These are phyloP conservation scores for Epirrita christyi DNA, from an alignment of 2,888 invertebrate genomes.

Conservation along the genomic window DNA sequence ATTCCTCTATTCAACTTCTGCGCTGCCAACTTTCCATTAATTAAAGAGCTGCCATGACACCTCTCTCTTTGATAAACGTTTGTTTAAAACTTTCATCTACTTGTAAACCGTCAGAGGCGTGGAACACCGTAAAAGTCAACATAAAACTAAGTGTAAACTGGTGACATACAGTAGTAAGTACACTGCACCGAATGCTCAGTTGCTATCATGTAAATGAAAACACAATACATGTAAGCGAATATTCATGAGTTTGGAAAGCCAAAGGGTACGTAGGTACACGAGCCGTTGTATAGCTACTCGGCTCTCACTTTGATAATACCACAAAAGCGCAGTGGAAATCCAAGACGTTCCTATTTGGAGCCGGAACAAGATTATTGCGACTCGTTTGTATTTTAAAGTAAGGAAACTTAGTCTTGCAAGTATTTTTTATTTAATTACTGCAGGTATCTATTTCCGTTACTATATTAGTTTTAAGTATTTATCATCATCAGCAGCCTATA, in stretches of 20 bases:
- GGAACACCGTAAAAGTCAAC: constrained; percentile 49
- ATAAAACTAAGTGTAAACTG: constrained; percentile 41
- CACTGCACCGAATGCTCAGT: constrained; percentile 51
- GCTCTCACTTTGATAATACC: constrained; percentile 36
- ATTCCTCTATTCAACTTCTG: not conserved
- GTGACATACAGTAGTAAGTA: constrained; percentile 40
- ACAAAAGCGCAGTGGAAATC: constrained; percentile 35
- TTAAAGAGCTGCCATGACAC: constrained; percentile 9
- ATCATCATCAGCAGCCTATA: too few relatives aligned
- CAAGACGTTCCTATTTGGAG: constrained; percentile 34
- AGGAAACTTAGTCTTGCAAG: constrained; percentile 16
- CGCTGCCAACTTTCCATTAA: constrained; percentile 12
- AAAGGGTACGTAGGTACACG: constrained; percentile 44
- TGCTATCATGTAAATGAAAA: constrained; percentile 68
- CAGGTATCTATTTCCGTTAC: not conserved
- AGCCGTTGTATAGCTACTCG: constrained; percentile 28
- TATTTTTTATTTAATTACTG: not conserved
- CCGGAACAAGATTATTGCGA: constrained; percentile 31
- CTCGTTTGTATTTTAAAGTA: constrained; percentile 24
- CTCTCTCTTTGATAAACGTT: constrained; percentile 17
- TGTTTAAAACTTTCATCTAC: constrained; percentile 18
- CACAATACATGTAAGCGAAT: constrained; percentile 67
- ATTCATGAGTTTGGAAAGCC: constrained; percentile 63
- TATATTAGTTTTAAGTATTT: too few relatives aligned
- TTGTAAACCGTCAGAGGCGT: constrained; percentile 26